phyloP scores from a whole-genome alignment of 2,113 vertebrate species.

The Electrona antarctica region DNA sequence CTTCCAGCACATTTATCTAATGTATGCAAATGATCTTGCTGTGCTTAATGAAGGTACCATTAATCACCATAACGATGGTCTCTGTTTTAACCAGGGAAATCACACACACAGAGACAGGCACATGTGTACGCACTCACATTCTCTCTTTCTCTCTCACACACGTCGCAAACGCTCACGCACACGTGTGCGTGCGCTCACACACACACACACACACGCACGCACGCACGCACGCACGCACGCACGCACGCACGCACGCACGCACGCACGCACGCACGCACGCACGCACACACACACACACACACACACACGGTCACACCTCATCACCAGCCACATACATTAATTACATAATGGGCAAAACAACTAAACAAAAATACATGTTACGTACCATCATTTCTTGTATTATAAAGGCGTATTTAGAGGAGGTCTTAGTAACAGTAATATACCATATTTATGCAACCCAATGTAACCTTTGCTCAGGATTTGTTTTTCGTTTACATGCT shows the following conservation, averaged over 20 bases:
- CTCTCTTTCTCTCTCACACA: slow-evolving; percentile 20
- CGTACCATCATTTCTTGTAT: slow-evolving; percentile 15
- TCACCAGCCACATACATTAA: slow-evolving; percentile 31
- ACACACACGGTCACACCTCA: slow-evolving; percentile 28
- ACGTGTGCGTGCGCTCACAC: slow-evolving; percentile 26
- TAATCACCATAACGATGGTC: slow-evolving; percentile 82
- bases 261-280: neutral
- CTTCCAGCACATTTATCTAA: slow-evolving; percentile 76
- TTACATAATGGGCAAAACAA: slow-evolving; percentile 32
- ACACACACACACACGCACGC: slow-evolving; percentile 27
- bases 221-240: slow-evolving; percentile 19
- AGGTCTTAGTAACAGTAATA: neutral
- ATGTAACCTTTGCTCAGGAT: neutral
- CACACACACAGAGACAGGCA: slow-evolving; percentile 49
- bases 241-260: neutral
- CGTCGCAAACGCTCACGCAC: slow-evolving; percentile 11
- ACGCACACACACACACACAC: neutral
- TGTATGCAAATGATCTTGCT: slow-evolving; percentile 82
- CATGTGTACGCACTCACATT: slow-evolving; percentile 26
- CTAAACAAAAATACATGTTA: slow-evolving; percentile 18
- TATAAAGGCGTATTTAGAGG: slow-evolving; percentile 10
- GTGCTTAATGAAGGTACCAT: slow-evolving; percentile 80
- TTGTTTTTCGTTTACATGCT: slow-evolving; percentile 7
- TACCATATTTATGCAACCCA: neutral
- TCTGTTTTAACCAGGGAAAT: slow-evolving; percentile 79